These are phyloP conservation scores for Pammene fasciana DNA, from an alignment of 2,888 invertebrate species.

Conservation along the genomic window DNA sequence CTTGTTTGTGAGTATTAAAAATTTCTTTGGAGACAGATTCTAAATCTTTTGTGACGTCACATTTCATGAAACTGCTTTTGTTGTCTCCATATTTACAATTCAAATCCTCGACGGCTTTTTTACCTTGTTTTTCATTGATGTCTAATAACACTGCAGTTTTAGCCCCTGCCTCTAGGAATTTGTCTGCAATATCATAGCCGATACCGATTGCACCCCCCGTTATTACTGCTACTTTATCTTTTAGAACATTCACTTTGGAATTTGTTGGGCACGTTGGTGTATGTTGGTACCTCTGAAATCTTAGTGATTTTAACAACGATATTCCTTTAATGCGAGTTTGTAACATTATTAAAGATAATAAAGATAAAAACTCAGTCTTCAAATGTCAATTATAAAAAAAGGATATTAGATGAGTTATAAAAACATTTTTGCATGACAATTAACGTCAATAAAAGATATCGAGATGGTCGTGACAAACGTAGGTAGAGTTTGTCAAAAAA, in stretches of 20 bases:
- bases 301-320: background rate
- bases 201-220: conserved; percentile 84
- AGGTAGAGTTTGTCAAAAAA: too few relatives aligned
- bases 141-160: conserved; percentile 56
- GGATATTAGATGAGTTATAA: too few relatives aligned
- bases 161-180: conserved; percentile 70
- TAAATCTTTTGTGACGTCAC: conserved; percentile 79
- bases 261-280: conserved; percentile 8
- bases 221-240: conserved; percentile 55
- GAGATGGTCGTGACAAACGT: too few relatives aligned
- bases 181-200: conserved; percentile 72
- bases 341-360: conserved; percentile 36
- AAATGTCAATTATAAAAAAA: too few relatives aligned
- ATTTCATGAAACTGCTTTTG: conserved; percentile 73
- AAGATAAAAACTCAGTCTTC: too few relatives aligned
- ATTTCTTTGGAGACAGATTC: conserved; percentile 63
- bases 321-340: conserved; percentile 17
- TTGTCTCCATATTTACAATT: conserved; percentile 70
- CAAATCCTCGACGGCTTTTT: conserved; percentile 66
- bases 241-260: conserved; percentile 25
- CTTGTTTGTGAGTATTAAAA: conserved; percentile 57
- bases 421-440: too few relatives aligned
- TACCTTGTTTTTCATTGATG: conserved; percentile 59
- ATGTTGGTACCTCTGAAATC: background rate
- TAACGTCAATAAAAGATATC: too few relatives aligned